phyloP scores from a whole-genome alignment of 2,888 invertebrate species.

The Chloroclysta siterata region DNA sequence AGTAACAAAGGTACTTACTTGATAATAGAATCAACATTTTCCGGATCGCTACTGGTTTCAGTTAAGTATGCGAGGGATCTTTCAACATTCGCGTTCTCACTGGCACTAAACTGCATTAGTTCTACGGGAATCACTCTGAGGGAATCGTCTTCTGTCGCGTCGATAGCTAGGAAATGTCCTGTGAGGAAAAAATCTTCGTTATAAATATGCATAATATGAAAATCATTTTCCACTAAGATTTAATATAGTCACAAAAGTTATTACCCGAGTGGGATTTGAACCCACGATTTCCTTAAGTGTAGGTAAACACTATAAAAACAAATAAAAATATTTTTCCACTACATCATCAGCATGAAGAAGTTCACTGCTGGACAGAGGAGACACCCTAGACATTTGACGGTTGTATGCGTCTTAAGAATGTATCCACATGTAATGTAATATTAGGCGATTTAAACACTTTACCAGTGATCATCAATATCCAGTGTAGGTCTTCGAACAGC shows the following conservation, averaged over 20 bases:
- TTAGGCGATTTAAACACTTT: conserved; percentile 41
- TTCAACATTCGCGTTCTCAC: conserved; percentile 78
- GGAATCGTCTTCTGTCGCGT: conserved; percentile 87
- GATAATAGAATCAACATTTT: conserved; percentile 83
- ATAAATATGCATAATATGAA: too few relatives aligned
- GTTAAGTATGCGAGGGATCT: conserved; percentile 74
- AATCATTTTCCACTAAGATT: too few relatives aligned
- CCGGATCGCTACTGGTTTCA: conserved; percentile 67
- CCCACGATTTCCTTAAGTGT: too few relatives aligned
- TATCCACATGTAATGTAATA: too few relatives aligned
- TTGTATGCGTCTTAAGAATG: too few relatives aligned
- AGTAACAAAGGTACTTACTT: conserved; percentile 68
- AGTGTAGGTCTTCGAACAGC: conserved; percentile 95
- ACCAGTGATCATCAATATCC: conserved; percentile 92
- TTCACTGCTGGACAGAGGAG: too few relatives aligned
- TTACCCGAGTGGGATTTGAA: too few relatives aligned
- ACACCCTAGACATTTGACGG: too few relatives aligned
- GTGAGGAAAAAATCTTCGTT: conserved; percentile 1
- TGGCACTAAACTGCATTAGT: conserved; percentile 86
- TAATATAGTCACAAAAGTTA: too few relatives aligned
- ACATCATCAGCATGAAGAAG: not conserved
- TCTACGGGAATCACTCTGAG: conserved; percentile 87
- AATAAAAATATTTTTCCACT: too few relatives aligned
- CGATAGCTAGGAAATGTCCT: conserved; percentile 88
- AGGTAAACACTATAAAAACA: too few relatives aligned